phyloP scores from a whole-genome alignment of 2,113 vertebrate species.

The Calcarius ornatus region DNA sequence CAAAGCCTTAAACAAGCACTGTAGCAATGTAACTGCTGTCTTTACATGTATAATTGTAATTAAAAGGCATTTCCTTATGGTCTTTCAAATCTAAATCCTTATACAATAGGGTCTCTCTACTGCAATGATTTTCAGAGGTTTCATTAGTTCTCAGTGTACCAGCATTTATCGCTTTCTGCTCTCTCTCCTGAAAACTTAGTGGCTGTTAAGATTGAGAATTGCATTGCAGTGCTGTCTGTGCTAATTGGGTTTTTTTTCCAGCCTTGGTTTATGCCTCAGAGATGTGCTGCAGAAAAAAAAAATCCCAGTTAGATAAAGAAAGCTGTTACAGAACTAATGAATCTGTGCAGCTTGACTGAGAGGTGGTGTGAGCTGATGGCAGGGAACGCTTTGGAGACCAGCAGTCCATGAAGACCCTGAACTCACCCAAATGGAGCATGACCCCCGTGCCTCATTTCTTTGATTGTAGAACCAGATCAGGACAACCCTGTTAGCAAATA shows the following conservation, averaged over 20 bases:
- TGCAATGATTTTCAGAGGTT: background rate
- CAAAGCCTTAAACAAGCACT: constrained; percentile 21
- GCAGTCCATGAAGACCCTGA: rapidly evolving
- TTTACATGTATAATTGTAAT: constrained; percentile 45
- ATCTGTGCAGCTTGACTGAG: background rate
- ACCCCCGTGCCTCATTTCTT: background rate
- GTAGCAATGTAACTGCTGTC: background rate
- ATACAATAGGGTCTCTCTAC: background rate
- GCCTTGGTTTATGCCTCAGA: constrained; percentile 13
- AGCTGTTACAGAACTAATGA: background rate
- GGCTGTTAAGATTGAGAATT: constrained; percentile 15
- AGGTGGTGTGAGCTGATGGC: background rate
- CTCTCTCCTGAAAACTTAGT: constrained; percentile 9
- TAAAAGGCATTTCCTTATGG: constrained; percentile 30
- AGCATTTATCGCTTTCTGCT: background rate
- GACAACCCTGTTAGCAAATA: background rate
- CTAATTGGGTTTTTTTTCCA: constrained; percentile 33
- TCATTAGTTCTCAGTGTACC: background rate
- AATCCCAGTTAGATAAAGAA: background rate
- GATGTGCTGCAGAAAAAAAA: background rate
- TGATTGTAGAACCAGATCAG: background rate
- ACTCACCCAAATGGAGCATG: rapidly evolving
- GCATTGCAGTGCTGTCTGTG: background rate
- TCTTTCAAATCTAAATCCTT: constrained; percentile 32
- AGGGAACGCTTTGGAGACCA: background rate